Evolutionary conservation across 1,140 invertebrate genomes (phyloP), one percentile per base, ranked within the genome.

Genomic region (Centruroides sculpturatus): DNA sequence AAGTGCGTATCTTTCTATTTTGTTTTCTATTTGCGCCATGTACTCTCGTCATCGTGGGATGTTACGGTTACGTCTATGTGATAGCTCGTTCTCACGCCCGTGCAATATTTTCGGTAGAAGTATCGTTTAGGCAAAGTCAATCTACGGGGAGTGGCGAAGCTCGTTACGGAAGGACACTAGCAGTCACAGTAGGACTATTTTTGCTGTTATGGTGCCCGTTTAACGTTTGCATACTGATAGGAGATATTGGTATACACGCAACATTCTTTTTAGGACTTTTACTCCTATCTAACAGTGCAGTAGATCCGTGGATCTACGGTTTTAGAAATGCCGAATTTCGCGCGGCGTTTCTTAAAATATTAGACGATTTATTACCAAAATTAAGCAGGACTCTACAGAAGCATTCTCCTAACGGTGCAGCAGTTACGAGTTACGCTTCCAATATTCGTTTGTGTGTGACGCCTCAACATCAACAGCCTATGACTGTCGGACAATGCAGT

Each of bases 301-400:
- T 79, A 12, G 84, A 85, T 67, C 82, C 82, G 0, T 84, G 82
- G 82, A 76, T 84, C 9, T 85, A 85, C 66, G 82, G 81, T 0
- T 85, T 81, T 69, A 77, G 82, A 60, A 83, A 82, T 62, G 76
- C 78, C 0, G 82, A 84, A 66, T 79, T 85, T 67, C 75, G 82
- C 23, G 67, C 77, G 0, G 81, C 81, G 5, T 82, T 81, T 3
- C 73, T 78, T 3, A 75, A 79, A 55, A 78, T 82, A 6, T 70
- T 80, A 0, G 78, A 80, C 56, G 76, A 67, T 10, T n/a, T 71
- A 5, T 55, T 71, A 48, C 66, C 67, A 12, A 68, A 68, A 54
- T 55, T 74, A n/a, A 66, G 69, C 1, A 60, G 65, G 47, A 53
- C 61, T 62, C 51, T 65, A 55, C 55, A 56, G 59, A 66, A 63